A percentile compares a stretch with the other conserved stretches of the same genome.
phyloP scores from a whole-genome alignment of 2,113 vertebrate genomes.

The Paradisaea rubra region DNA sequence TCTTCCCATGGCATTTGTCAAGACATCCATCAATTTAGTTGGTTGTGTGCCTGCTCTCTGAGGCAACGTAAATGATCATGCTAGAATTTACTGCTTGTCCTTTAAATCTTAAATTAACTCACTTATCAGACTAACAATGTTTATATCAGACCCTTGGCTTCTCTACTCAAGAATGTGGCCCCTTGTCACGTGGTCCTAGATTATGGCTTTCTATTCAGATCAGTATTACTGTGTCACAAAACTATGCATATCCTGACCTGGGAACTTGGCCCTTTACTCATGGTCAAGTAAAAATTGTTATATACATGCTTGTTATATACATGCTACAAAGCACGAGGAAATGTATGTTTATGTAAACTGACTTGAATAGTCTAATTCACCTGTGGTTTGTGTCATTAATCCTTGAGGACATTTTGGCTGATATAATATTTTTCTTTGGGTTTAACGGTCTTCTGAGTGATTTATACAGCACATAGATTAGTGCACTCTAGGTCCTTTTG shows the following conservation, averaged over 20 bases:
- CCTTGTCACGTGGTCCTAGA: neutral
- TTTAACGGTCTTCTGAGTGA: neutral
- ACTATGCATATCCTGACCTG: neutral
- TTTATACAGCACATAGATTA: neutral
- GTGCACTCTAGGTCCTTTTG: neutral
- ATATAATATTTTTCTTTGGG: neutral
- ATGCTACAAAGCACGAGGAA: neutral
- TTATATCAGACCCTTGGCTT: slow-evolving; percentile 9
- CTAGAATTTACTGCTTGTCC: slow-evolving; percentile 35
- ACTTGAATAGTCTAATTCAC: neutral
- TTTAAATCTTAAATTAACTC: slow-evolving; percentile 59
- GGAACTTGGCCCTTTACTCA: neutral
- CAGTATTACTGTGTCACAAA: neutral
- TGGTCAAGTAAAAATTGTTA: neutral
- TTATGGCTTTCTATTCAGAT: slow-evolving; percentile 34
- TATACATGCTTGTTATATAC: neutral
- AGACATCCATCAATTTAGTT: neutral
- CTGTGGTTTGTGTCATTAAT: neutral
- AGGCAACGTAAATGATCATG: neutral
- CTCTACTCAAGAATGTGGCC: neutral
- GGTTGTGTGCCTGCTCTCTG: neutral
- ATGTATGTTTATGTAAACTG: neutral
- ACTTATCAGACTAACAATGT: slow-evolving; percentile 21
- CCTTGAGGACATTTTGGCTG: neutral
- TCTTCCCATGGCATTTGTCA: neutral